A percentile compares a stretch with the other conserved stretches of the same genome.
Conservation (phyloP, 2,888 invertebrate genomes). For the Coremacera marginata region DNA sequence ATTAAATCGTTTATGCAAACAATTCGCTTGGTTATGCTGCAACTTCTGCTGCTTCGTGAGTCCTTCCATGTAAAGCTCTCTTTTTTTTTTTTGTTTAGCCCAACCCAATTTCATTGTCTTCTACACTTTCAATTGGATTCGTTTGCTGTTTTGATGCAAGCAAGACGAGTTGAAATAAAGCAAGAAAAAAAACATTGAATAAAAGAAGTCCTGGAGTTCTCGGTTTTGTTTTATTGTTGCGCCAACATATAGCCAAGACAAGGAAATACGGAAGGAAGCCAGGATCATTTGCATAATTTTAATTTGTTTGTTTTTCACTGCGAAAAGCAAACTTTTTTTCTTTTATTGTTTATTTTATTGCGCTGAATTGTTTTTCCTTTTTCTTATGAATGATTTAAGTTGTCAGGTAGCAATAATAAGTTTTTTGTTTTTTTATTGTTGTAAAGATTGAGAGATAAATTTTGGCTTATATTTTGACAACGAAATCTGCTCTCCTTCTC, state of each 20-base stretch:
- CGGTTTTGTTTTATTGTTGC: background rate
- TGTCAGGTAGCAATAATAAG: slow-evolving; percentile 5
- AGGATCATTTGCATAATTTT: slow-evolving; percentile 64
- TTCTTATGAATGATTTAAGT: slow-evolving; percentile 3
- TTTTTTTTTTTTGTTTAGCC: background rate
- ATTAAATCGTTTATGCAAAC: slow-evolving; percentile 69
- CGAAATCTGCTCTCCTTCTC: no score
- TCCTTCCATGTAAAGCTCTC: background rate
- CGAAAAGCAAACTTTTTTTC: slow-evolving; percentile 43
- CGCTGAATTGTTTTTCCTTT: slow-evolving; percentile 21
- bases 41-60: background rate
- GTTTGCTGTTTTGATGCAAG: slow-evolving; percentile 10
- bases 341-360: slow-evolving; percentile 34
- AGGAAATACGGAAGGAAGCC: slow-evolving; percentile 25
- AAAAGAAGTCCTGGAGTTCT: background rate
- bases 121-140: background rate
- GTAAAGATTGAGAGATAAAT: no score
- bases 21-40: slow-evolving; percentile 50
- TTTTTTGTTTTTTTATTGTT: background rate
- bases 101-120: background rate
- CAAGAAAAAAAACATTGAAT: background rate
- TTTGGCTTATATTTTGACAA: no score
- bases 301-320: slow-evolving; percentile 60
- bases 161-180: background rate
- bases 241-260: slow-evolving; percentile 16